Base-by-base conservation (phyloP, 2,888 invertebrate species). In the Slavum lentiscoides region DNA sequence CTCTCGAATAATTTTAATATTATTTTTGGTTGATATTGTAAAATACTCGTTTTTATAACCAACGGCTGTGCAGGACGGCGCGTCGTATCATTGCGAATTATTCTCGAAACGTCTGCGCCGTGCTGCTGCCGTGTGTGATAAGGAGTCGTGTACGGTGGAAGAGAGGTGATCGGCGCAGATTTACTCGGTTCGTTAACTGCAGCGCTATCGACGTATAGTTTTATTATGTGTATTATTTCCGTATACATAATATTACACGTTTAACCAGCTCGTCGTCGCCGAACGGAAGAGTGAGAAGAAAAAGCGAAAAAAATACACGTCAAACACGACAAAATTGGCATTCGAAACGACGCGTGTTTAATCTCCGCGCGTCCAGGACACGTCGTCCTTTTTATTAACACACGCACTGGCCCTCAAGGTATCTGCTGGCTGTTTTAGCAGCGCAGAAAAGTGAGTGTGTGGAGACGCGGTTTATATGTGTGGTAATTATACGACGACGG, bases 261-360 rank as follows among this genome's bases (percentile, higher is more conserved):
- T 43, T 43, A 21, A 61, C 23, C 21, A 11, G 23, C 23, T 13
- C 7, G 58, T 59, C n/a, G 66, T 69, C 43, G 8, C 37, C 17
- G 30, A 17, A 64, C 17, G 17, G n/a, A 8, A 62, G 9, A 53
- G 30, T 4, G 30, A 30, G 30, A 30, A 30, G 30, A 4, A 30
- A 30, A 30, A 30, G 30, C 30, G 30, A 30, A 69, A 72, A 62
- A 74, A 70, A 58, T 37, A 72, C 37, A 15, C 74, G 37, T 74
- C 74, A 23, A 74, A 74, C 64, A 74, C 64, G 64, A 64, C 37
- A 39, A 64, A 74, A 74, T 64, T 74, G 74, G 74, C 74, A 55
- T 64, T 55, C 53, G 37, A 37, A 55, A 74, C 64, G 64, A 1
- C 30, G 30, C 53, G 66, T 66, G 74, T 74, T 30, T 74, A 39